Conservation (phyloP, 2,888 invertebrate species). For the Digitonthophagus gazella region DNA sequence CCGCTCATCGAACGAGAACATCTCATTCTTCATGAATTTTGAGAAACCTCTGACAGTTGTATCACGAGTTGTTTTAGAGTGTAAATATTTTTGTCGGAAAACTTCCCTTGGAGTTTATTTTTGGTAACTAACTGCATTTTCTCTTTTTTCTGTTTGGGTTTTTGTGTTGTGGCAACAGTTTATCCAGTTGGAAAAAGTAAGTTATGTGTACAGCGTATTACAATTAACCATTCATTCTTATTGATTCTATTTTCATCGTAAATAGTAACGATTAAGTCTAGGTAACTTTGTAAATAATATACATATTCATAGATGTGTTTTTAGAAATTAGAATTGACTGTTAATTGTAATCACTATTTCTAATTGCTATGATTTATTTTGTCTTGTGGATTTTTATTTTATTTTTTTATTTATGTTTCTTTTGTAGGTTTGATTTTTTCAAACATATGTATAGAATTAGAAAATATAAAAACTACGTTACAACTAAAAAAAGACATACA, state of each 20-base stretch:
- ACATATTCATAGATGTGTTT: not conserved
- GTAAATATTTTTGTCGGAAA: not conserved
- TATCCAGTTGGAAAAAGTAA: conserved; percentile 51
- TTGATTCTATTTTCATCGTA: not conserved
- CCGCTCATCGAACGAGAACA: no score
- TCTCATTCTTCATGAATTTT: no score
- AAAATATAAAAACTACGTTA: no score
- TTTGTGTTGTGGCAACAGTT: conserved; percentile 44
- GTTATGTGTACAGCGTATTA: conserved; percentile 40
- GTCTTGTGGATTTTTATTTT: not conserved
- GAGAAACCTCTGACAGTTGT: no score
- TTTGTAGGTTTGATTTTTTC: not conserved
- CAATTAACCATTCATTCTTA: conserved; percentile 3
- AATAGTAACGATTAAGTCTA: no score
- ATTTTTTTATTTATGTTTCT: conserved; percentile 1
- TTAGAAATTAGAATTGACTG: not conserved
- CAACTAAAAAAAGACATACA: no score
- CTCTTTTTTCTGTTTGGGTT: conserved; percentile 33
- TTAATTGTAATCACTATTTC: conserved; percentile 5
- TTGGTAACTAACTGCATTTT: conserved; percentile 33
- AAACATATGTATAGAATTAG: conserved; percentile 5
- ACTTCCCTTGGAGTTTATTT: not conserved
- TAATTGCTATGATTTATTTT: not conserved
- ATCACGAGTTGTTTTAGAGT: not conserved
- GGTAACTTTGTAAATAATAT: conserved; percentile 3